Base-by-base conservation (phyloP, 2,797 vertebrate genomes). In the Phrynocephalus guinanensis region DNA sequence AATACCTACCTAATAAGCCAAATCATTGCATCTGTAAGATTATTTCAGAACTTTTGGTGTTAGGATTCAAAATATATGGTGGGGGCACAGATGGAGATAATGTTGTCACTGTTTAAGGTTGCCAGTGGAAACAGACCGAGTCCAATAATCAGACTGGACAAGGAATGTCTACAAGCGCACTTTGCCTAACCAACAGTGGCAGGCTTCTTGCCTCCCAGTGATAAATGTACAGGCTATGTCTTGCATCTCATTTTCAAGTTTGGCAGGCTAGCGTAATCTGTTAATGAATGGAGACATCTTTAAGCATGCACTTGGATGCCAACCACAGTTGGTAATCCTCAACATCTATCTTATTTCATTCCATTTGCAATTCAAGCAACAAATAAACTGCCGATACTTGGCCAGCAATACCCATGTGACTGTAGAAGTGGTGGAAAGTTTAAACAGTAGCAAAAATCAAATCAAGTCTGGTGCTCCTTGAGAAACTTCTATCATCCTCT, bases 221-320 rank as follows among this genome's bases (percentile, higher is more conserved):
- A 94, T 95, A 94, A 94, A 95, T 89, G 88, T 66, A 92, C 90
- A 93, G 91, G 92, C 93, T 95, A 92, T 93, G 91, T 95, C 94
- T 91, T 92, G 92, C 92, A 93, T 93, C 94, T 95, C 79, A 95
- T 96, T 96, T 94, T 89, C 93, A 94, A 78, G 86, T 89, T 90
- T 96, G 95, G 94, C 95, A 96, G 89, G 85, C 92, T 91, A 56
- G 86, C 95, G 89, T 93, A 90, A 94, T 86, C 91, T 94, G 89
- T 90, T 96, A 96, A 96, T 96, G 95, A 96, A 95, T 95, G 91
- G 93, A 96, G 96, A 95, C 88, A 90, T 95, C 86, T 94, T 94
- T 91, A 94, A 95, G 91, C 89, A 87, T 76, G 90, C 38, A 82
- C 88, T 82, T 92, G 87, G 91, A 90, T 91, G 93, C 94, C 95